A percentile compares a stretch with the other conserved stretches of the same genome.
Conservation (phyloP, 2,797 vertebrate genomes). For the Alexandromys oeconomus region DNA sequence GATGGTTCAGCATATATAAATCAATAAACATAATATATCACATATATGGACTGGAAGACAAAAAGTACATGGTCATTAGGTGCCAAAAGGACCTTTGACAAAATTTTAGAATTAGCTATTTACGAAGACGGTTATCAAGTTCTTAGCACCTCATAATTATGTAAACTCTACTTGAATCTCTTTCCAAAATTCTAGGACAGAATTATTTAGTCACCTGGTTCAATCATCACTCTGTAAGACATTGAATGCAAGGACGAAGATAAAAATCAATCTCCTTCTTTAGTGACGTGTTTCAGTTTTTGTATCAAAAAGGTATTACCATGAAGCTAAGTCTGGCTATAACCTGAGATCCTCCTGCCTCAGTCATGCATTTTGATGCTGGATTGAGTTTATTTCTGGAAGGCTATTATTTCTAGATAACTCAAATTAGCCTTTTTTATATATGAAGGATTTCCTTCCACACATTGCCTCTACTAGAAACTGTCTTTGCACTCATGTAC, state of each 20-base stretch:
- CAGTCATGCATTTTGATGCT: neutral
- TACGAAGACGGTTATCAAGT: neutral
- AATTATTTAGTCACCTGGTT: slow-evolving; percentile 31
- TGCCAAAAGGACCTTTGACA: neutral
- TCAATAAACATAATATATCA: neutral
- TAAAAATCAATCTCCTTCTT: slow-evolving; percentile 18
- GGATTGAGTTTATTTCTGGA: too few relatives aligned
- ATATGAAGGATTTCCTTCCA: neutral
- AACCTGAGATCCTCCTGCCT: neutral
- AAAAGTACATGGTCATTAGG: neutral
- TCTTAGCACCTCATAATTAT: neutral
- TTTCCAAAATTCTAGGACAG: slow-evolving; percentile 17
- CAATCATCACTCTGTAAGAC: neutral
- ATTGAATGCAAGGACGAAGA: neutral
- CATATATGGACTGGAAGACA: neutral
- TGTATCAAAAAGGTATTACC: neutral
- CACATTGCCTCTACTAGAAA: neutral
- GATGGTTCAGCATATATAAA: neutral
- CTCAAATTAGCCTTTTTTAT: neutral
- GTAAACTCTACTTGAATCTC: neutral
- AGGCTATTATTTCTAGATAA: neutral
- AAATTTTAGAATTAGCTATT: neutral
- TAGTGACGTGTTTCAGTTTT: neutral
- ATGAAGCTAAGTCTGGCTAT: neutral
- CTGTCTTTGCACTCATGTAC: neutral